Evolutionary conservation across 2,888 invertebrate genomes (phyloP), one percentile per base, ranked within the genome.

Genomic region (Hybos culiciformis): DNA sequence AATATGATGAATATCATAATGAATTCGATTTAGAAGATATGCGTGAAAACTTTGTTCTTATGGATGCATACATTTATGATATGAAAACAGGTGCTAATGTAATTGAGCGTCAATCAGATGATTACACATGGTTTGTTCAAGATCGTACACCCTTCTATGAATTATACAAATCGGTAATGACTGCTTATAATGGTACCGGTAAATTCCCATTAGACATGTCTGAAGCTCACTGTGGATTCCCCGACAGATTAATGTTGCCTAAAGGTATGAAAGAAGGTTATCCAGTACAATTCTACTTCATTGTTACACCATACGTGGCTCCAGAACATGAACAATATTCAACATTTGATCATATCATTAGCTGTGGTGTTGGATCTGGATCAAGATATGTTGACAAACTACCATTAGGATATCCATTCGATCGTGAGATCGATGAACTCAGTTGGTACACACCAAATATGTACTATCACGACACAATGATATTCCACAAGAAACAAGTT

Each of bases 351-450:
- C 53, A 68, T 33, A 48, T 60, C n/a, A 70, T 70, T 57, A 66
- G 69, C 40, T 69, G 72, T 45, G 71, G 68, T 50, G 63, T 71
- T 46, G 74, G 72, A 51, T 69, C 69, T 56, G 75, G 71, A 60
- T 60, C 73, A 66, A 56, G 66, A 40, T 54, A 60, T 42, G 65
- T 77, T 37, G 82, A 83, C 59, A 71, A 69, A 50, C 71, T 73
- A 59, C 73, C 82, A 37, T 69, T 78, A 54, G 82, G 80, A 42
- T 85, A 76, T 71, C 85, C 85, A 47, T 73, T 85, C 58, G 83
- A 85, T 58, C 77, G 80, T 52, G 67, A 68, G 18, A 72, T 80
- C 54, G 68, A 75, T 36, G 67, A 74, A 37, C 63, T 63, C 39
- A 68, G 67, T 47, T 81, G 78, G 70, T 70, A 70, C 50, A 75